These are phyloP conservation scores for Leptinotarsa texana DNA, from an alignment of 1,140 invertebrate genomes.

Conservation along the genomic window DNA sequence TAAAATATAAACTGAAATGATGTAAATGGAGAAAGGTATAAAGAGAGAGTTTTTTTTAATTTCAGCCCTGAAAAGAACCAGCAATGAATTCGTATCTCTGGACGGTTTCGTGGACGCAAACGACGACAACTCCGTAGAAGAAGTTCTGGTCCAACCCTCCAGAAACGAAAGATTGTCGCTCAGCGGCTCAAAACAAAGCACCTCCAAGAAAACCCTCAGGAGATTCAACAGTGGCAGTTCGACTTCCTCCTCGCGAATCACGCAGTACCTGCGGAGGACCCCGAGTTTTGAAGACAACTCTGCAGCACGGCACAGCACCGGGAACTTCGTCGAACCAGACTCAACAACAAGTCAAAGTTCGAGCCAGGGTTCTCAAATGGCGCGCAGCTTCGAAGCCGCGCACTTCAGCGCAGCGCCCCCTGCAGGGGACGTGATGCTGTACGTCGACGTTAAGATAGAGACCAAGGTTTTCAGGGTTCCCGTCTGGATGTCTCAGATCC, in stretches of 20 bases:
- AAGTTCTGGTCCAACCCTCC: background rate
- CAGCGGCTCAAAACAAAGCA: slow-evolving; percentile 7
- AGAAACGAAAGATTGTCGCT: slow-evolving; percentile 20
- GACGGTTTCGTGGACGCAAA: slow-evolving; percentile 22
- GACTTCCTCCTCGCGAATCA: background rate
- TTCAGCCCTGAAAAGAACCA: slow-evolving; percentile 11
- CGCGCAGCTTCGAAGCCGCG: too few relatives aligned
- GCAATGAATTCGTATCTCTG: background rate
- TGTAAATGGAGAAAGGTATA: background rate
- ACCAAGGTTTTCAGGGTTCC: slow-evolving; percentile 68
- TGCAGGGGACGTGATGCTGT: slow-evolving; percentile 41
- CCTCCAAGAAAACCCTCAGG: slow-evolving; percentile 41
- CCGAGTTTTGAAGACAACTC: background rate
- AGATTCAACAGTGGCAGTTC: slow-evolving; percentile 41
- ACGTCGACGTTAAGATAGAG: slow-evolving; percentile 67
- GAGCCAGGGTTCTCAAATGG: too few relatives aligned
- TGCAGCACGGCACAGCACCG: background rate
- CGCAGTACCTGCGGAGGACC: background rate
- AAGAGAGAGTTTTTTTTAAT: background rate
- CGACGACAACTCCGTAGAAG: background rate
- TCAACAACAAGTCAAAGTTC: slow-evolving; percentile 24
- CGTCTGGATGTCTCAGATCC: slow-evolving; percentile 62
- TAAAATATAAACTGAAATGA: too few relatives aligned
- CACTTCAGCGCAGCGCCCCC: background rate
- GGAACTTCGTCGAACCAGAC: slow-evolving; percentile 28